Evolutionary conservation across 2,797 vertebrate species (phyloP), one percentile per base, ranked within the genome.

Genomic region (Peromyscus eremicus): DNA sequence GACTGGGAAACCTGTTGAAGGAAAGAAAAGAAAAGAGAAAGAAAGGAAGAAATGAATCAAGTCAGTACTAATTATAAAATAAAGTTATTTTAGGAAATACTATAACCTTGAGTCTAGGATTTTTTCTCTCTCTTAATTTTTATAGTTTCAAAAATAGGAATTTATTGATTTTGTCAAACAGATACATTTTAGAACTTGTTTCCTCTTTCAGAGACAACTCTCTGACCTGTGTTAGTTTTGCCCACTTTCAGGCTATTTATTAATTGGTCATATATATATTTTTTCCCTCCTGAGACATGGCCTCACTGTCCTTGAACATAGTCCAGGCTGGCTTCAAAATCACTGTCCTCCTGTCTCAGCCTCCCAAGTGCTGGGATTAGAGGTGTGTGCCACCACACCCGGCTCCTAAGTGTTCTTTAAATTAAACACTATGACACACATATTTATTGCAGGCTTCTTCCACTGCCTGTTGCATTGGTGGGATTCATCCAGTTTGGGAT

Each of bases 161-260:
- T 70, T n/a, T 70, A 13, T 70, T n/a, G 93, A 40, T 77, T 87
- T 94, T 92, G 70, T 55, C 55, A 21, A 76, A 23, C 84, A 92
- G 82, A 4, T 66, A 40, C 52, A 34, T 64, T 6, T 62, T 97
- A 81, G 57, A 76, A 87, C 49, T 95, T 14, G 79, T 37, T 43
- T 91, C 12, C 10, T 60, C 55, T 29, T 62, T 82, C 68, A 32
- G 43, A 49, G 21, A n/a, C 19, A 64, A 1, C 8, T 32, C 3
- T 7, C 8, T 77, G 82, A 34, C 60, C 46, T 64, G 25, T 43
- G 34, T 79, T 64, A 5, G 29, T 75, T 79, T 83, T 68, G 40
- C 85, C n/a, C 71, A 5, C 23, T 87, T 91, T 79, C 8, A 94
- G 43, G 32, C 46, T 68, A 66, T 85, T 46, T 46, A 40, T 82